A percentile compares a stretch with the other conserved stretches of the same genome.
These are phyloP conservation scores for Eupithecia vulgata DNA, from an alignment of 2,888 invertebrate species.

Conservation along the genomic window DNA sequence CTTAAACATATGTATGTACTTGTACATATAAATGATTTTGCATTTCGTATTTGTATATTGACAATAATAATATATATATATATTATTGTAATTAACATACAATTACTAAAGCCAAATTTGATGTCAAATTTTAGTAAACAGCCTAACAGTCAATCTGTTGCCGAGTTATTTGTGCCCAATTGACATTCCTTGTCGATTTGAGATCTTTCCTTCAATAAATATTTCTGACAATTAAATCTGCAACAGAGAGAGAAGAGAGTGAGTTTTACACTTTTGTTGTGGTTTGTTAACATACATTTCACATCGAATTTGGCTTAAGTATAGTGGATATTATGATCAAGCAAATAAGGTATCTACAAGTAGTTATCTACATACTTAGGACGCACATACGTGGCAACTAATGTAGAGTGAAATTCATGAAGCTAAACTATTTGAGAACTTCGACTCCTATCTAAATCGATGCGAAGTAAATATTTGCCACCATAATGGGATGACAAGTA, in stretches of 20 bases:
- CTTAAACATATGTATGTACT: too few relatives aligned
- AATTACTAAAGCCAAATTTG: not conserved
- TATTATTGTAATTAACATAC: too few relatives aligned
- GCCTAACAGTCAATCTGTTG: not conserved
- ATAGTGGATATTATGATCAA: not conserved
- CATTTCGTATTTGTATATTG: too few relatives aligned
- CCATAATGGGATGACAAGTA: constrained; percentile 12
- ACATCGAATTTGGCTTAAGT: not conserved
- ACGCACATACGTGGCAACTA: not conserved
- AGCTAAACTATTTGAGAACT: constrained; percentile 11
- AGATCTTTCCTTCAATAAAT: too few relatives aligned
- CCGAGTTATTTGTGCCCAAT: too few relatives aligned
- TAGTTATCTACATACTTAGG: not conserved
- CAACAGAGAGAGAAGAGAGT: not conserved
- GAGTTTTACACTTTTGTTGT: not conserved
- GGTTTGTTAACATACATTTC: not conserved
- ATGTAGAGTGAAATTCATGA: constrained; percentile 6
- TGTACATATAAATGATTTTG: too few relatives aligned
- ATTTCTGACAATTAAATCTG: not conserved
- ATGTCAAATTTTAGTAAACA: not conserved
- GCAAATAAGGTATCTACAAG: too few relatives aligned
- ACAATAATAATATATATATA: too few relatives aligned
- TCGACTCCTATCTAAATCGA: constrained; percentile 9
- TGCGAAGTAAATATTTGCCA: constrained; percentile 15
- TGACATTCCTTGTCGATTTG: not conserved